Evolutionary conservation across 2,888 invertebrate genomes (phyloP), one percentile per base, ranked within the genome.

Genomic region (Drosophila imparisetae): DNA sequence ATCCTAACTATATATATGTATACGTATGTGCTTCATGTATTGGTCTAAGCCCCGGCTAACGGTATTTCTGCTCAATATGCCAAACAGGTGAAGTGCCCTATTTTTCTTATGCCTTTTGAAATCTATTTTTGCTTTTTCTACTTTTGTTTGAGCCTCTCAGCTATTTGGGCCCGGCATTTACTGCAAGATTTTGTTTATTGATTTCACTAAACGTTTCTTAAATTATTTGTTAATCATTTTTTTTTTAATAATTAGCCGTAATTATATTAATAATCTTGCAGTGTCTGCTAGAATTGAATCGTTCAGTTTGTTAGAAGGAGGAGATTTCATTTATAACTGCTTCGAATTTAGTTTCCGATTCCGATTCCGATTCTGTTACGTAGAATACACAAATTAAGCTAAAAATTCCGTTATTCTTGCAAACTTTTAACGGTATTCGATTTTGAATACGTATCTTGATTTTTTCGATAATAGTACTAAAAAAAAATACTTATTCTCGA

Each of bases 21-120:
- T 72, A 40, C 77, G 65, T 73, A 45, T 73, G 66, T 79, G 64
- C 70, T 48, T 62, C 42, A 59, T 69, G 54, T 60, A 69, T 81
- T 77, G 73, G 78, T 61, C 64, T 13, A 58, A 80, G 55, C 36
- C 49, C 40, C 48, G 70, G 58, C 71, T 50, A 64, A 72, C 53
- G 59, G 48, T 52, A 62, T 62, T 65, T 52, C 55, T 54, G 58
- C 58, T 54, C 63, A n/a, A 75, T 64, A 70, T 62, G 54, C 64
- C 57, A 63, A 63, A 55, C 80, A 80, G 75, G 80, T 81, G 81
- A 78, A 62, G 66, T 78, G 77, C 68, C 8, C 8, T 45, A 13
- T 15, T 45, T 55, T 58, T n/a, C n/a, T 10, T 38, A 53, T 4
- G 27, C 27, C 21, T 58, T 50, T 50, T 60, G 2, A 29, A 45